A percentile compares a stretch with the other conserved stretches of the same genome.
Conservation (phyloP, 2,113 vertebrate species). For the Panthera leo region DNA sequence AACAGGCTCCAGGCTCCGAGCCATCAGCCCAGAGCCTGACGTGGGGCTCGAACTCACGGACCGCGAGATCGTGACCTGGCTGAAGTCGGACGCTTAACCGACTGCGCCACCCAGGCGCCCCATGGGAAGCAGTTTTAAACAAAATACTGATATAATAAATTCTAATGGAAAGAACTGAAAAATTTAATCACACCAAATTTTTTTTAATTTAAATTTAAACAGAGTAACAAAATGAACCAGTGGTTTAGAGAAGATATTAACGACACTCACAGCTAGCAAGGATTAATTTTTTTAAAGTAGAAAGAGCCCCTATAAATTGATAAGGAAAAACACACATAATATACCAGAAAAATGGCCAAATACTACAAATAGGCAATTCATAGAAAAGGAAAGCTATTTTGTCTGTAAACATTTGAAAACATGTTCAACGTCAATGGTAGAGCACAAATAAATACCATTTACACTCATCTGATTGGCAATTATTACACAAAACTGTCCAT, state of each 20-base stretch:
- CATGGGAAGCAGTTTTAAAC: neutral
- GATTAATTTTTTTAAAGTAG: neutral
- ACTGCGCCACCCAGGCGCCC: no score
- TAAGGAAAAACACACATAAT: neutral
- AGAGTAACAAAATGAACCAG: neutral
- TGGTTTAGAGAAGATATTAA: neutral
- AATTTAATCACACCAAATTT: neutral
- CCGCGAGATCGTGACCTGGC: no score
- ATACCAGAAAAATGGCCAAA: neutral
- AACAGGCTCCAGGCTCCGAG: no score
- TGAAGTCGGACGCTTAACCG: no score
- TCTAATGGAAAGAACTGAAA: neutral
- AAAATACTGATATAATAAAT: slow-evolving; percentile 18
- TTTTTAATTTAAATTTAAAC: neutral
- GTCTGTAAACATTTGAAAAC: neutral
- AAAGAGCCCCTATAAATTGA: neutral
- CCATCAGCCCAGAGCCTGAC: no score
- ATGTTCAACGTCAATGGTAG: neutral
- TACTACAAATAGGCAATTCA: neutral
- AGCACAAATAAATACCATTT: neutral
- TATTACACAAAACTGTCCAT: neutral
- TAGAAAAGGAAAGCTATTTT: neutral
- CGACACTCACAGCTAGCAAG: neutral
- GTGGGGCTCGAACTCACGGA: no score
- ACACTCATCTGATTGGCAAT: neutral